phyloP scores from a whole-genome alignment of 2,888 invertebrate genomes.

The Zygothrica quintamaculata region DNA sequence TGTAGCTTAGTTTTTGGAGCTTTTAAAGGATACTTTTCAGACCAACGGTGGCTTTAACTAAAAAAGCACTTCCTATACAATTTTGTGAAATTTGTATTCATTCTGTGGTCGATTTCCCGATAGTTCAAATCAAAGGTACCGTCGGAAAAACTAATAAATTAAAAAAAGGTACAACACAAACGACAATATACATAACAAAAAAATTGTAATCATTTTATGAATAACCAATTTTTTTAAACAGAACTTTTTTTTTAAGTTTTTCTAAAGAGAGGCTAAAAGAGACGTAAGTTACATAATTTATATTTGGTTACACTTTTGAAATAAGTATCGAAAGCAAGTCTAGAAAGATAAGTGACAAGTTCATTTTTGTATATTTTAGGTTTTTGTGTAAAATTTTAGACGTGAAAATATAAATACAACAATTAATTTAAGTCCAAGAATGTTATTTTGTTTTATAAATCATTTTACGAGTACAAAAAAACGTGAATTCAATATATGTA shows the following conservation, averaged over 20 bases:
- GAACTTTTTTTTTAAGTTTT: slow-evolving; percentile 43
- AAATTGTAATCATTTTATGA: neutral
- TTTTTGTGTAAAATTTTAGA: too few species aligned
- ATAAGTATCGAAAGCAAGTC: slow-evolving; percentile 12
- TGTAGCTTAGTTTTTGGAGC: slow-evolving; percentile 53
- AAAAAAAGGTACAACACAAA: slow-evolving; percentile 31
- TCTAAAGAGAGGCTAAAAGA: slow-evolving; percentile 72
- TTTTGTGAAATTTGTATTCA: slow-evolving; percentile 75
- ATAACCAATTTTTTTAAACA: neutral
- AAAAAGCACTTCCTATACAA: slow-evolving; percentile 62
- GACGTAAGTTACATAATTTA: slow-evolving; percentile 83
- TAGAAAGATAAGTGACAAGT: neutral
- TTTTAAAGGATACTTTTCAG: slow-evolving; percentile 54
- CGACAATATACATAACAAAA: slow-evolving; percentile 11
- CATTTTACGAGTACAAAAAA: too few species aligned
- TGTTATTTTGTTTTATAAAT: too few species aligned
- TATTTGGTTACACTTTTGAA: slow-evolving; percentile 27
- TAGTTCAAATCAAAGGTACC: slow-evolving; percentile 78
- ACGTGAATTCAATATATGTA: too few species aligned
- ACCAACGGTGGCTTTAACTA: slow-evolving; percentile 23
- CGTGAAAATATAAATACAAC: too few species aligned
- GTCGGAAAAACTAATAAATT: slow-evolving; percentile 22
- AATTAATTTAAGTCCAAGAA: too few species aligned
- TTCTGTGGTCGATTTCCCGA: slow-evolving; percentile 83
- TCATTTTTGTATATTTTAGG: slow-evolving; percentile 28